Percentiles rank a stretch among this genome's conserved stretches.
Conservation (phyloP, 2,888 invertebrate genomes). For the Tanytarsus gracilentus region DNA sequence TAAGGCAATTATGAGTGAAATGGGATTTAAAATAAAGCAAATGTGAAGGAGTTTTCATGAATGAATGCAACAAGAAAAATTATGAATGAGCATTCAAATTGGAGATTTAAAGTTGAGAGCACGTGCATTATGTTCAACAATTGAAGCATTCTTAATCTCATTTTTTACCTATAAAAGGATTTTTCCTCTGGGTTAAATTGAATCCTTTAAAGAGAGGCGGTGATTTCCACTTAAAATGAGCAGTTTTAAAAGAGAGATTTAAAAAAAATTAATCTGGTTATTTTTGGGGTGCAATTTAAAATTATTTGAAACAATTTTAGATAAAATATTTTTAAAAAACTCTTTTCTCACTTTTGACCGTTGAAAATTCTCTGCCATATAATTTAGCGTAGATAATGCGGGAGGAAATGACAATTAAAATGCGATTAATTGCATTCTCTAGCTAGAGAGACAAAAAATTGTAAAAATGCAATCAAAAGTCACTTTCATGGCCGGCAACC, state of each 20-base stretch:
- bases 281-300: not conserved
- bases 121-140: slow-evolving; percentile 19
- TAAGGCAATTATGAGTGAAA: slow-evolving; percentile 28
- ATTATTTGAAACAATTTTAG: no score
- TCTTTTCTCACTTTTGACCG: no score
- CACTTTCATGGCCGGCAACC: slow-evolving; percentile 10
- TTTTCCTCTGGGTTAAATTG: slow-evolving; percentile 23
- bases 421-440: slow-evolving; percentile 8
- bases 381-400: no score
- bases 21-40: slow-evolving; percentile 23
- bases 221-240: slow-evolving; percentile 24
- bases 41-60: not conserved
- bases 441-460: not conserved
- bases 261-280: not conserved
- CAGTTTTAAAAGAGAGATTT: slow-evolving; percentile 2
- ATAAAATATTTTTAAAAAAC: no score
- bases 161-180: slow-evolving; percentile 14
- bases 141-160: slow-evolving; percentile 17
- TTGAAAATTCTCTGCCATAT: no score
- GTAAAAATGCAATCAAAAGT: slow-evolving; percentile 27
- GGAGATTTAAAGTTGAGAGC: not conserved
- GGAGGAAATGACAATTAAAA: slow-evolving; percentile 25
- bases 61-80: not conserved
- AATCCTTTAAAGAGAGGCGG: slow-evolving; percentile 15
- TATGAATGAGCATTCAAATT: slow-evolving; percentile 12